Evolutionary conservation across 2,888 invertebrate genomes (phyloP).

Genomic region (Hyppa rectilinea): DNA sequence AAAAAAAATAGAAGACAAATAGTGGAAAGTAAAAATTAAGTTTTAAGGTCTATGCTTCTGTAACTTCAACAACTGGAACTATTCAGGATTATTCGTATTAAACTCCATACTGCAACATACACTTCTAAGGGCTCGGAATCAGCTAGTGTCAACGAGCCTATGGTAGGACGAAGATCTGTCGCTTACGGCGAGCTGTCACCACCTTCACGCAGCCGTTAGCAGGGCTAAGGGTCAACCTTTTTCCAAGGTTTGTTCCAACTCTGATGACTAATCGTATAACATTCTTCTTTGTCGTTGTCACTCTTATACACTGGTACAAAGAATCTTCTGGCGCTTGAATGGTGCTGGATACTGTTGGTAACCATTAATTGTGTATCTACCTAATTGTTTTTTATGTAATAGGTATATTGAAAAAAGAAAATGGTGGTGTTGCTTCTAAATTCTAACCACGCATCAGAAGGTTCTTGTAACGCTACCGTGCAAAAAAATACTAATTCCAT

Average conservation of each 20-base stretch:
- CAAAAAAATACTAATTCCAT: background rate
- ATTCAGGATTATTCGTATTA: background rate
- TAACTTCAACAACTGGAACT: background rate
- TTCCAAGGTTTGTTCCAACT: conserved; percentile 5
- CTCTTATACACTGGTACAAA: too few species aligned
- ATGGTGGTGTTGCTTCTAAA: too few species aligned
- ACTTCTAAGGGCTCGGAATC: background rate
- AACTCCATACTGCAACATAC: background rate
- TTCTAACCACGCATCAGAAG: too few species aligned
- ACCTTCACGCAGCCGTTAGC: background rate
- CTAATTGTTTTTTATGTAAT: too few species aligned
- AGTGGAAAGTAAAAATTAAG: background rate
- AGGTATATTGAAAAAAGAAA: too few species aligned
- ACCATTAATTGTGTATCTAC: too few species aligned
- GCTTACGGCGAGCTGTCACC: background rate
- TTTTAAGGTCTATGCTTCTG: background rate
- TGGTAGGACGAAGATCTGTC: background rate
- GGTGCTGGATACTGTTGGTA: too few species aligned
- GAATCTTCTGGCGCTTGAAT: too few species aligned
- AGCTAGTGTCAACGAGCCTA: background rate
- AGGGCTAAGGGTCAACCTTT: too few species aligned
- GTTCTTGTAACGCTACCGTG: too few species aligned
- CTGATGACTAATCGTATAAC: background rate
- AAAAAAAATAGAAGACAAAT: background rate
- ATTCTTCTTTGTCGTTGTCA: background rate